Base-by-base conservation (phyloP, 1,140 invertebrate species). In the Drosophila fuyamai region DNA sequence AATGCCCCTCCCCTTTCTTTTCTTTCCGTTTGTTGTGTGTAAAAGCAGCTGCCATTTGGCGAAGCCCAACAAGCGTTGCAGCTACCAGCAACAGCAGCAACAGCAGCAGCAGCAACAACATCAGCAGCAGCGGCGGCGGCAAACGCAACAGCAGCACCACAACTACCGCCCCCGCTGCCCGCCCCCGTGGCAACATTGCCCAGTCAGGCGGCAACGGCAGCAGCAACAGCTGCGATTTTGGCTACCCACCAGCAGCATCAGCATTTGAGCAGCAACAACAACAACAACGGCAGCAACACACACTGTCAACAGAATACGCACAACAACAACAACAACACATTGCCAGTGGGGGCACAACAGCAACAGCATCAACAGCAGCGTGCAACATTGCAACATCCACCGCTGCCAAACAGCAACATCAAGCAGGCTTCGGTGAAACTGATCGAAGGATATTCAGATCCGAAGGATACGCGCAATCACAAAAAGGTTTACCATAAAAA, bases 401-500 rank as follows among this genome's bases (percentile, higher is more conserved):
- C 91, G 46, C 43, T 89, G 74, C 91, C 85, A 12, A 89, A 89
- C 18, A 89, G 81, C 71, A 90, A 84, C 54, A 92, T 92, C 32
- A 91, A 91, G 56, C 91, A 92, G 43, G 91, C 91, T 27, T 92
- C 90, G 18, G 89, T 92, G 23, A 92, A 92, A 65, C 73, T 92
- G 5, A 92, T 92, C 54, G 91, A 92, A 57, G 91, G 91, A 18
- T 92, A 92, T 13, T 92, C 91, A 2, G 91, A 92, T 68, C 91
- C 91, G 2, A 92, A 92, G 67, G 91, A 92, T 38, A 80, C 91
- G 36, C 84, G 85, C 7, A 77, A 83, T 18, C 90, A 92, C 58
- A 92, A 92, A 58, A 92, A 92, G 74, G 90, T 90, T 54, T 90
- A 86, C 27, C 90, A 92, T 68, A 92, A 92, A 67, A 92, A 91